A percentile compares a stretch with the other conserved stretches of the same genome.
These are phyloP conservation scores for Cabera pusaria DNA, from an alignment of 2,888 invertebrate genomes.

Conservation along the genomic window DNA sequence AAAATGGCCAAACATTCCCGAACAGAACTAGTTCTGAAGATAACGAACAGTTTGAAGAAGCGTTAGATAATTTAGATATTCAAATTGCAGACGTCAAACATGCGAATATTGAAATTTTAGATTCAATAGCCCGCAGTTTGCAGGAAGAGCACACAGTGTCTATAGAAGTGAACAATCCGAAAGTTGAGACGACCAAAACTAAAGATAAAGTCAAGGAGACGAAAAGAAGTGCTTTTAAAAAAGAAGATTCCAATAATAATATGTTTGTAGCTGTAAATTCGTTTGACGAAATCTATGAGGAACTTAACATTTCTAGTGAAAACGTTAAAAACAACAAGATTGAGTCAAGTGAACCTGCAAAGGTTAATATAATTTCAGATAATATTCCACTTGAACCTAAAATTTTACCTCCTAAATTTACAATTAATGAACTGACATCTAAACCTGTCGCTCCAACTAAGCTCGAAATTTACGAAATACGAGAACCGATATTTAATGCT, in stretches of 20 bases:
- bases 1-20: slow-evolving; percentile 24
- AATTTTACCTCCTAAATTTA: slow-evolving; percentile 37
- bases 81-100: slow-evolving; percentile 64
- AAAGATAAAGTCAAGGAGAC: slow-evolving; percentile 47
- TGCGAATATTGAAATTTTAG: slow-evolving; percentile 68
- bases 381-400: slow-evolving; percentile 16
- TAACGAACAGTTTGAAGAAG: slow-evolving; percentile 77
- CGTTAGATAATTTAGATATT: slow-evolving; percentile 70
- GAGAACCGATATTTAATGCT: slow-evolving; percentile 44
- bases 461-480: slow-evolving; percentile 47
- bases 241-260: slow-evolving; percentile 65
- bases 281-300: slow-evolving; percentile 76
- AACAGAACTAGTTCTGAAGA: slow-evolving; percentile 73
- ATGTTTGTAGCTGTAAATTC: slow-evolving; percentile 58
- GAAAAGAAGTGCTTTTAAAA: slow-evolving; percentile 24
- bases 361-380: slow-evolving; percentile 3
- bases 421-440: slow-evolving; percentile 40
- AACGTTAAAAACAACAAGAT: slow-evolving; percentile 9
- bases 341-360: slow-evolving; percentile 4
- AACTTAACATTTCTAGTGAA: slow-evolving; percentile 43
- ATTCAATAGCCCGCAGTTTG: slow-evolving; percentile 72
- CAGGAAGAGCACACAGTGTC: slow-evolving; percentile 64
- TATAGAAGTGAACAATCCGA: slow-evolving; percentile 42
- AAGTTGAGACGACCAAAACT: slow-evolving; percentile 22
- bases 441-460: slow-evolving; percentile 40